Base-by-base conservation (phyloP, 1,140 invertebrate species). In the Macrocentrus cingulum region DNA sequence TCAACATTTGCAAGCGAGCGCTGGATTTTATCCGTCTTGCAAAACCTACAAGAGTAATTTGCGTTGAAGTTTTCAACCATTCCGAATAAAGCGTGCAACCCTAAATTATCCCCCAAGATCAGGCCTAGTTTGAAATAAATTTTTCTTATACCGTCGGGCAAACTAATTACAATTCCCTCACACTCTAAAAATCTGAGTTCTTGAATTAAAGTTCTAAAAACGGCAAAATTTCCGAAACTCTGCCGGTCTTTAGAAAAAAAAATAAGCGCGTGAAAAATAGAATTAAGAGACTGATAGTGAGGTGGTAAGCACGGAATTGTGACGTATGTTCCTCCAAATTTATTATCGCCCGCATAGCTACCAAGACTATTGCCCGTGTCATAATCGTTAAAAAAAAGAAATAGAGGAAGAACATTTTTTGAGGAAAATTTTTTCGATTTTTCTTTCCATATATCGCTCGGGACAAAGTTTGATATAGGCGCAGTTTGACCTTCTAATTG, bases 371-470 rank as follows among this genome's bases (percentile, higher is more conserved):
- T 67, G 19, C 53, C 51, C 15, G 56, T 57, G 41, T 68, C 65
- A 36, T 63, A 66, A 52, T 68, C 66, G 46, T 67, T 64, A 34
- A 58, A 64, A 32, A 51, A 64, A 3, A 66, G 13, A 32, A 59
- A 54, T 1, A 67, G 44, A 41, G 66, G 63, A 1, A 67, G 45
- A 15, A 65, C 50, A 20, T 46, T 25, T 46, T 60, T 23, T 16
- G 49, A 34, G 19, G 49, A 13, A 15, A 49, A 48, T 20, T 46
- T 6, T 16, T 22, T 4, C 15, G 18, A 23, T 25, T 22, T 57
- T 1, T 44, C 19, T 51, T 44, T 18, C 62, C 62, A 63, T 9
- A 57, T 50, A 20, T 19, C 13, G 29, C 59, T 60, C 22, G 61
- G 57, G 11, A 60, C 34, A 51, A 63, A 53, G 53, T 61, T 61